These are phyloP conservation scores for Thymelicus lineola DNA, from an alignment of 2,888 invertebrate genomes.

Conservation along the genomic window DNA sequence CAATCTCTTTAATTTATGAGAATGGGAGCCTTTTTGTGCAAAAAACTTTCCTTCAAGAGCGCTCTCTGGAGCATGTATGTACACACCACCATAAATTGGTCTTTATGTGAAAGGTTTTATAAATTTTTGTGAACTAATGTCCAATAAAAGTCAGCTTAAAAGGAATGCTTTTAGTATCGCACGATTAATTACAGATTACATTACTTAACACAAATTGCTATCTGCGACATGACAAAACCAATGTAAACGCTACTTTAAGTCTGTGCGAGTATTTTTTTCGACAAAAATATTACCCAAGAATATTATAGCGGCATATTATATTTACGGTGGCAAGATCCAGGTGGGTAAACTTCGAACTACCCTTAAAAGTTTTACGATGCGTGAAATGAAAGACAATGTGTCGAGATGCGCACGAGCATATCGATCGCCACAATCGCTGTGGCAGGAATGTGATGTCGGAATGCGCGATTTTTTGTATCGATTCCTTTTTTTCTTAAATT, in stretches of 20 bases:
- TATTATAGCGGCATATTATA: background rate
- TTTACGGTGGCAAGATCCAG: background rate
- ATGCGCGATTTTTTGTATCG: slow-evolving; percentile 37
- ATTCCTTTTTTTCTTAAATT: slow-evolving; percentile 42
- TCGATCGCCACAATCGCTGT: too few species aligned
- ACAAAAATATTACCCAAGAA: too few species aligned
- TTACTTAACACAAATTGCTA: slow-evolving; percentile 30
- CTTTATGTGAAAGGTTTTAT: slow-evolving; percentile 36
- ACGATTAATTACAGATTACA: slow-evolving; percentile 36
- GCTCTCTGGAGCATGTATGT: background rate
- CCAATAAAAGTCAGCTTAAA: slow-evolving; percentile 35
- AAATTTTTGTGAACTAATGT: slow-evolving; percentile 36
- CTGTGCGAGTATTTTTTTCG: too few species aligned
- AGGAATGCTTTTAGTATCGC: slow-evolving; percentile 34
- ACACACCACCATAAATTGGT: slow-evolving; percentile 28
- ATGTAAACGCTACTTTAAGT: background rate
- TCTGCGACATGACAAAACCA: background rate
- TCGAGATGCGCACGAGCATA: slow-evolving; percentile 68
- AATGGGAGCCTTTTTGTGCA: slow-evolving; percentile 27
- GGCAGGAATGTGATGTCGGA: slow-evolving; percentile 59
- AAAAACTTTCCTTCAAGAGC: slow-evolving; percentile 16
- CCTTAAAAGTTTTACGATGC: slow-evolving; percentile 50
- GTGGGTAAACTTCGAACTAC: slow-evolving; percentile 25
- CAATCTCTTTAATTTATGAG: slow-evolving; percentile 34
- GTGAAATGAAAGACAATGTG: slow-evolving; percentile 68